A percentile compares a stretch with the other conserved stretches of the same genome.
Evolutionary conservation across 1,140 invertebrate genomes (phyloP).

Genomic region (Drosophila mojavensis): DNA sequence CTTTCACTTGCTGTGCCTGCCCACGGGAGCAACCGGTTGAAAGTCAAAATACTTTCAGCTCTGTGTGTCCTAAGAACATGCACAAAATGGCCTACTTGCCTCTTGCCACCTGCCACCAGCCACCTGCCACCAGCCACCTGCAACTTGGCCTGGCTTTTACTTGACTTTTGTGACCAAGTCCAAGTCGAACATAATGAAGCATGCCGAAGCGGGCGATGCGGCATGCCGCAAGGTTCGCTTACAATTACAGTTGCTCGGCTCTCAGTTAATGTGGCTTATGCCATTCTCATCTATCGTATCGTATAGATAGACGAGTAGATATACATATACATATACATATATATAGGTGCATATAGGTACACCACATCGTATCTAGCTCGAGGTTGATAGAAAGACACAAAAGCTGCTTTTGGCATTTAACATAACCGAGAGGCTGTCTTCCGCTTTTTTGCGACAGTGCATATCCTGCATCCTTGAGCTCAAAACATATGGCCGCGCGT

Average conservation of each 20-base stretch:
- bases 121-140: background rate
- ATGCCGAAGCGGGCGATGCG: background rate
- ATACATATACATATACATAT: too few relatives aligned
- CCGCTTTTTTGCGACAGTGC: conserved; percentile 44
- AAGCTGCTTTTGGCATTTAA: conserved; percentile 34
- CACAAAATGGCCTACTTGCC: conserved; percentile 73
- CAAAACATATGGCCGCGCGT: conserved; percentile 7
- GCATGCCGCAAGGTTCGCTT: conserved; percentile 6
- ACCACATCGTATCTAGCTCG: conserved; percentile 24
- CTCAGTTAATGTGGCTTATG: background rate
- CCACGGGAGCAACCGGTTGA: conserved; percentile 67
- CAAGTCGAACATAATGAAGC: conserved; percentile 14
- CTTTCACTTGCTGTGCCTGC: conserved; percentile 49
- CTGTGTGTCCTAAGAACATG: conserved; percentile 45
- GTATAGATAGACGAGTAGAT: background rate
- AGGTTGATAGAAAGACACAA: conserved; percentile 21
- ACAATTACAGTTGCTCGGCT: conserved; percentile 22
- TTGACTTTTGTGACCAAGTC: conserved; percentile 56
- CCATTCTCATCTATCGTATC: conserved; percentile 1
- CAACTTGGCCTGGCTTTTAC: conserved; percentile 35
- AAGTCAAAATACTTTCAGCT: conserved; percentile 36
- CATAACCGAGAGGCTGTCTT: conserved; percentile 1
- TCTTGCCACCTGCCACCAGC: conserved; percentile 33
- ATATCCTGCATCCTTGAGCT: conserved; percentile 79
- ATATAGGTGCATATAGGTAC: too few relatives aligned